phyloP scores from a whole-genome alignment of 2,888 invertebrate genomes.

The Aquatica leii region DNA sequence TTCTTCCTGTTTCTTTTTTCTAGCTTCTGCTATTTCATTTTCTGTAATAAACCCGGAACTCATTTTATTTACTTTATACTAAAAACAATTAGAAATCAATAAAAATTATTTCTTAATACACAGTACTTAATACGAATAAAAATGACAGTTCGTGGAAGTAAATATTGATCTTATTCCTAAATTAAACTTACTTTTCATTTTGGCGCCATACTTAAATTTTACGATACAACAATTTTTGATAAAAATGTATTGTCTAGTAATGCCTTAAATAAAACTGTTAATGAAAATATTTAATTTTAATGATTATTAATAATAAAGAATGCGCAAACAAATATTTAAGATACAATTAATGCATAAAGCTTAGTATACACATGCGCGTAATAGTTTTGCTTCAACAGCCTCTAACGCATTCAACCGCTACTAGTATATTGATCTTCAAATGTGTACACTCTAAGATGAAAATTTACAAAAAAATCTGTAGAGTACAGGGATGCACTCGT shows the following conservation, averaged over 20 bases:
- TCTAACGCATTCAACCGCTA: constrained; percentile 34
- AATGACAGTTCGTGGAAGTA: neutral
- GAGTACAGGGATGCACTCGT: constrained; percentile 10
- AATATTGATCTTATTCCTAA: neutral
- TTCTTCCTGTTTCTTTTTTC: constrained; percentile 87
- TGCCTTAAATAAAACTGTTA: no score
- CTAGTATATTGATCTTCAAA: constrained; percentile 41
- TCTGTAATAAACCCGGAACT: constrained; percentile 94
- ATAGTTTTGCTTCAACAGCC: constrained; percentile 25
- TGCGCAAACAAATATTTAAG: no score
- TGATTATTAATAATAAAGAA: no score
- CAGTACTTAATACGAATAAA: neutral
- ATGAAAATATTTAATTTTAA: no score
- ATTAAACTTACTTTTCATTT: neutral
- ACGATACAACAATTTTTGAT: no score
- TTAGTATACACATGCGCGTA: constrained; percentile 23
- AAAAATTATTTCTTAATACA: neutral
- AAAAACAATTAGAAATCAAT: neutral
- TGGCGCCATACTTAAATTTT: constrained; percentile 3
- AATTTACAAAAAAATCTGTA: constrained; percentile 34
- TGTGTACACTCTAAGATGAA: constrained; percentile 41
- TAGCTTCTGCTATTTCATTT: constrained; percentile 82
- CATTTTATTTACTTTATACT: constrained; percentile 64
- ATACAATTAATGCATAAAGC: no score
- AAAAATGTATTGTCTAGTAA: no score